These are phyloP conservation scores for Atta cephalotes DNA, from an alignment of 1,140 invertebrate genomes.

Conservation along the genomic window DNA sequence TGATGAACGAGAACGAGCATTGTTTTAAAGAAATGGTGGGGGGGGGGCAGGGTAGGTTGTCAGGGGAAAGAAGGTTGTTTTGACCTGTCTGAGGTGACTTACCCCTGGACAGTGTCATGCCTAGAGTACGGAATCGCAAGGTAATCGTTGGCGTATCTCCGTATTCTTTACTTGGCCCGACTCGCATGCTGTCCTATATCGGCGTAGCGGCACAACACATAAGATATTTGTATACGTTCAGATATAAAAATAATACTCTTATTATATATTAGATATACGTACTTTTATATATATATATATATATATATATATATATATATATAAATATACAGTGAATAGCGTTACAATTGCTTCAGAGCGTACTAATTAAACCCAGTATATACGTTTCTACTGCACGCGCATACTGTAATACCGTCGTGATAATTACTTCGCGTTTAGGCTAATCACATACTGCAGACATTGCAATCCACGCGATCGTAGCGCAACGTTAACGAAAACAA, in stretches of 20 bases:
- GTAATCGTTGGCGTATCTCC: constrained; percentile 84
- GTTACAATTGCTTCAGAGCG: constrained; percentile 18
- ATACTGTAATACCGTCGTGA: constrained; percentile 48
- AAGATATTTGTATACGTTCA: constrained; percentile 82
- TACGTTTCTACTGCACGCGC: constrained; percentile 36
- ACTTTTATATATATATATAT: constrained; percentile 9
- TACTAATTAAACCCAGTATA: constrained; percentile 48
- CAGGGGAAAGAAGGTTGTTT: constrained; percentile 36
- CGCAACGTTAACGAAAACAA: constrained; percentile 52
- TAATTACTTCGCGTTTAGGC: constrained; percentile 52
- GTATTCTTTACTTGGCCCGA: constrained; percentile 86
- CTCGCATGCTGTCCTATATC: constrained; percentile 87
- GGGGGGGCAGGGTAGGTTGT: background rate
- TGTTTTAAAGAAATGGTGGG: constrained; percentile 34
- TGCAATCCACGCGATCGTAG: constrained; percentile 28
- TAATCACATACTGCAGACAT: constrained; percentile 55
- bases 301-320: background rate
- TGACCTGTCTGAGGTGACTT: constrained; percentile 84
- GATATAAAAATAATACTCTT: constrained; percentile 48
- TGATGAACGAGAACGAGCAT: constrained; percentile 73
- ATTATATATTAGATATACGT: constrained; percentile 22
- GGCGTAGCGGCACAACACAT: constrained; percentile 85
- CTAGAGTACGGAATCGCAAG: constrained; percentile 85
- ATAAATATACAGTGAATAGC: constrained; percentile 24
- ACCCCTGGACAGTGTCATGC: constrained; percentile 86